These are phyloP conservation scores for Colostygia pectinataria DNA, from an alignment of 2,888 invertebrate species.

Conservation along the genomic window DNA sequence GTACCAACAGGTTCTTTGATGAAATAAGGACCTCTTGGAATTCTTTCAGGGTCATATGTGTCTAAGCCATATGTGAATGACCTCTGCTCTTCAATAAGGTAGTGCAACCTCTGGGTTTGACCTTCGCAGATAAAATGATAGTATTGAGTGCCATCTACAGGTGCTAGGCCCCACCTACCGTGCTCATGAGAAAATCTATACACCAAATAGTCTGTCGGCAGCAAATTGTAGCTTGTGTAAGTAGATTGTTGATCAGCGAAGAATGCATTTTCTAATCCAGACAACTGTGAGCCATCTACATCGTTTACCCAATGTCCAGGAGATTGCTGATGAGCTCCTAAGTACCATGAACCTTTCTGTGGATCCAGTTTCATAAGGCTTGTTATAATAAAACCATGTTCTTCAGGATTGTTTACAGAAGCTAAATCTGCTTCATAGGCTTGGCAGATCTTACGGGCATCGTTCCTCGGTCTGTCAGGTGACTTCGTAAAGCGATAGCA, in stretches of 20 bases:
- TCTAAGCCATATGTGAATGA: constrained; percentile 94
- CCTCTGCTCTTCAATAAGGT: constrained; percentile 88
- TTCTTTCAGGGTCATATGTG: constrained; percentile 89
- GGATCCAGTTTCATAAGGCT: constrained; percentile 93
- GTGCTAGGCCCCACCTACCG: constrained; percentile 93
- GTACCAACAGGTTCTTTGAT: constrained; percentile 92
- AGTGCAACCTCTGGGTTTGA: constrained; percentile 87
- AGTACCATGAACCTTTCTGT: constrained; percentile 93
- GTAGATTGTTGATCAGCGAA: constrained; percentile 82
- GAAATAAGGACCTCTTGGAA: constrained; percentile 95
- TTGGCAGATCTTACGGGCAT: constrained; percentile 92
- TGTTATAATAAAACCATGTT: constrained; percentile 93
- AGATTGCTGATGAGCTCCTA: constrained; percentile 89
- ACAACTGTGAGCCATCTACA: constrained; percentile 89
- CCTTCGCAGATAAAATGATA: constrained; percentile 95
- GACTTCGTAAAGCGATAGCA: constrained; percentile 96
- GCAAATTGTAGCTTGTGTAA: constrained; percentile 73
- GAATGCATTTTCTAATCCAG: constrained; percentile 92
- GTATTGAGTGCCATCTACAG: constrained; percentile 89
- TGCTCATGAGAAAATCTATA: constrained; percentile 88
- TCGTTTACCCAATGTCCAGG: constrained; percentile 92
- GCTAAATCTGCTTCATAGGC: constrained; percentile 91
- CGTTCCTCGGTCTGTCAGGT: constrained; percentile 89
- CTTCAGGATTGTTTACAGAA: constrained; percentile 90
- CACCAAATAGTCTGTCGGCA: constrained; percentile 88